Evolutionary conservation across 1,140 invertebrate genomes (phyloP).

Genomic region (Triops longicaudatus): DNA sequence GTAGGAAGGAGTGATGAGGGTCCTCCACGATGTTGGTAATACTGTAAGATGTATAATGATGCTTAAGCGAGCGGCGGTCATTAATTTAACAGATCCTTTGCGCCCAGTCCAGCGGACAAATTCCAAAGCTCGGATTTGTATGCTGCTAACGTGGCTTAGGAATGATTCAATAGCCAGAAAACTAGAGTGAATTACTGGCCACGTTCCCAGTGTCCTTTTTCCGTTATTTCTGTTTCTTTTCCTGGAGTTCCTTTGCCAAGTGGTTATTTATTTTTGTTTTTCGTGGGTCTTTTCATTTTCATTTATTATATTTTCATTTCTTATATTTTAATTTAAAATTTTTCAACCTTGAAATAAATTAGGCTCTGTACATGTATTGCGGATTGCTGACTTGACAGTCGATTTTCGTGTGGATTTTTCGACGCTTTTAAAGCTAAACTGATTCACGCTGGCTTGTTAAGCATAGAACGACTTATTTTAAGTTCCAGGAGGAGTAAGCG

Average conservation of each 20-base stretch:
- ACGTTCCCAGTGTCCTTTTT: neutral
- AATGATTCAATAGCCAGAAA: constrained; percentile 10
- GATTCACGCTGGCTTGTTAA: neutral
- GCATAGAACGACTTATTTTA: constrained; percentile 13
- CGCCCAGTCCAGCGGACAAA: neutral
- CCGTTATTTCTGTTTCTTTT: too few relatives aligned
- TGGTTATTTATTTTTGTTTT: neutral
- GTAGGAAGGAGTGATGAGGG: neutral
- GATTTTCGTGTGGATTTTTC: neutral
- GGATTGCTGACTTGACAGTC: neutral
- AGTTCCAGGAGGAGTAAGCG: constrained; percentile 2
- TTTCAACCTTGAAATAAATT: too few relatives aligned
- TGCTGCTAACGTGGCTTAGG: neutral
- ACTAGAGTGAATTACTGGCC: constrained; percentile 1
- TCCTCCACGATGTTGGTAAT: neutral
- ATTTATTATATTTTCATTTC: neutral
- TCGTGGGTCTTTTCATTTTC: neutral
- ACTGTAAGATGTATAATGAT: neutral
- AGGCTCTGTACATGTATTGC: too few relatives aligned
- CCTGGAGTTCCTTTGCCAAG: too few relatives aligned
- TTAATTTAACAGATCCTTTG: neutral
- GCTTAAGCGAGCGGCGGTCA: neutral
- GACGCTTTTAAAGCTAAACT: neutral
- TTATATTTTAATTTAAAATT: too few relatives aligned
- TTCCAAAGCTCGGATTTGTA: neutral